Evolutionary conservation across 2,113 vertebrate species (phyloP), one percentile per base, ranked within the genome.

Genomic region (Camelus bactrianus): DNA sequence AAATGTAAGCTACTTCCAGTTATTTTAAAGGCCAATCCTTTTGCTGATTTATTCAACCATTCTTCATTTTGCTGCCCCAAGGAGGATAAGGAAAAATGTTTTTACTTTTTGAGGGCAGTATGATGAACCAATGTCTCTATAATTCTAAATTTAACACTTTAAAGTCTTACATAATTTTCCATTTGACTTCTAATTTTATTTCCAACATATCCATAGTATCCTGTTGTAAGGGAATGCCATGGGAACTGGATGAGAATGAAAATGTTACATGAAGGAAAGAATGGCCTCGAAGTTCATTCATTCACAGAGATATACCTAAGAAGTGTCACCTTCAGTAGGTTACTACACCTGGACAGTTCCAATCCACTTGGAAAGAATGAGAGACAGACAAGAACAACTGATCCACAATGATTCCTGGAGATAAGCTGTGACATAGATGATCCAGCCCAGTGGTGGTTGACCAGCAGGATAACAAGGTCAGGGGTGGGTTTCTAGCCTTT

Each of bases 1-100:
- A 98, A 98, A 97, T 60, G 84, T 15, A 86, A 97, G 93, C 92
- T 79, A 96, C 80, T 97, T 89, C 46, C 77, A 75, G 11, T 65
- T 69, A 72, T 67, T 73, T 87, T 16, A 86, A 97, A 96, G 11
- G 20, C 76, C 88, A 7, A 60, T 73, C 75, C 76, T 91, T 65
- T 54, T 76, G 38, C 83, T 96, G 73, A 96, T 92, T 90, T 46
- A 87, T 58, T 93, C 13, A 19, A 52, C 28, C 46, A 93, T 70
- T 22, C 46, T 97, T 89, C 60, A 69, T 65, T 14, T 70, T 35
- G 54, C 32, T 67, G 32, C 38, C 82, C 90, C 14, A 70, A 64
- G 35, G 86, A 96, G 17, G 32, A 87, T 26, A 50, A 67, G 30
- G 20, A 3, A 17, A 7, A n/a, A 92, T 52, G 56, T 15, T 13